A percentile compares a stretch with the other conserved stretches of the same genome.
phyloP scores from a whole-genome alignment of 2,113 vertebrate species.

The Marmota monax region DNA sequence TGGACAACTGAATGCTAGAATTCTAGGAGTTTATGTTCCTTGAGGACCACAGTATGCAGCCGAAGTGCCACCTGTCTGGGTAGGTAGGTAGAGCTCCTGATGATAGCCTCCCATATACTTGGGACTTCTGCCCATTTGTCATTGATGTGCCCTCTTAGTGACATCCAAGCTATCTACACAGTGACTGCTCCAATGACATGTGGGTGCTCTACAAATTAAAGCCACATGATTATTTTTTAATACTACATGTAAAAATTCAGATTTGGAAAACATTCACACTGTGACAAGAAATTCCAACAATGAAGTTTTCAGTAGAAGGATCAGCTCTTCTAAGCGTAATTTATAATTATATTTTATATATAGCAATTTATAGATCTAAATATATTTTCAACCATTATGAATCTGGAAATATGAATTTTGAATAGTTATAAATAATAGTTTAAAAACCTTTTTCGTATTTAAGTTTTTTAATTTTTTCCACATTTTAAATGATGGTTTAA shows the following conservation, averaged over 20 bases:
- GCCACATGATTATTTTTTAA: background rate
- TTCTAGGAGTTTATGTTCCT: background rate
- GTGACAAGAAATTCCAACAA: background rate
- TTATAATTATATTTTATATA: background rate
- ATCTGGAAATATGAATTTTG: background rate
- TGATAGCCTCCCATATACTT: background rate
- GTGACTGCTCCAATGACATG: background rate
- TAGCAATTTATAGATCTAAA: background rate
- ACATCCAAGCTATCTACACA: background rate
- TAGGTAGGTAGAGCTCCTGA: background rate
- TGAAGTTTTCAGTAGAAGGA: background rate
- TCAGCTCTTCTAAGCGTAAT: background rate
- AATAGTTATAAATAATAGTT: background rate
- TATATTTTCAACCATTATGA: background rate
- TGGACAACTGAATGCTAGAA: background rate
- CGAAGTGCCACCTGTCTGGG: background rate
- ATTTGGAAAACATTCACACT: background rate
- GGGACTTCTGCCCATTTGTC: background rate
- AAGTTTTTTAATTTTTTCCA: no score
- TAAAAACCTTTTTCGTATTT: no score
- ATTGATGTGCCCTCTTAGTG: background rate
- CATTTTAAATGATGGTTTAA: no score
- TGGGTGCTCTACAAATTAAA: background rate
- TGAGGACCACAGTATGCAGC: background rate
- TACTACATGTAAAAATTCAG: background rate